Evolutionary conservation across 2,113 vertebrate species (phyloP).

Genomic region (Edolisoma coerulescens): DNA sequence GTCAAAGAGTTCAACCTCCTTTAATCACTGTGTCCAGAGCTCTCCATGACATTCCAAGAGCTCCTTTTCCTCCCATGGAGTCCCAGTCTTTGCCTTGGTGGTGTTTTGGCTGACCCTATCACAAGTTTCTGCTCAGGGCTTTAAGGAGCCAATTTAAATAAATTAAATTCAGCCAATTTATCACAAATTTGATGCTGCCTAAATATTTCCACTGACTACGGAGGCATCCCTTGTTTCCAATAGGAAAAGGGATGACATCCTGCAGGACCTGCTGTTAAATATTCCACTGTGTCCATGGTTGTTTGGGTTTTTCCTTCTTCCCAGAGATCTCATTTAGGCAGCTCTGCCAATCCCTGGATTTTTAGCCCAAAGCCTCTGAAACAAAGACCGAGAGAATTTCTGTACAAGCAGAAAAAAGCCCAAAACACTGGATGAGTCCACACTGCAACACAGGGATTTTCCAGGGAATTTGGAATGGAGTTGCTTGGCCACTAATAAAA

Average conservation of each 20-base stretch:
- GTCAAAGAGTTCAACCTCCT: slow-evolving; percentile 55
- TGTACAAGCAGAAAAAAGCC: neutral
- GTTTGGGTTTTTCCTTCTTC: neutral
- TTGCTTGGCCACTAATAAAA: neutral
- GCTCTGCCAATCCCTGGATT: neutral
- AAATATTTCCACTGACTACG: neutral
- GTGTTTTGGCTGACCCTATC: neutral
- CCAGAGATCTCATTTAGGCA: neutral
- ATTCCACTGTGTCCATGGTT: neutral
- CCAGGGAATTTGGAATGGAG: neutral
- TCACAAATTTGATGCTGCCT: neutral
- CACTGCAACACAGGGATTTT: neutral
- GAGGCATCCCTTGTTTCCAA: neutral
- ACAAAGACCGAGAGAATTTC: too few species aligned
- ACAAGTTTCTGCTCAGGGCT: neutral
- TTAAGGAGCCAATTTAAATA: neutral
- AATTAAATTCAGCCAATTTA: neutral
- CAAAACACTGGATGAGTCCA: neutral
- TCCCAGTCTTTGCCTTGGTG: neutral
- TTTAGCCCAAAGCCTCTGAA: neutral
- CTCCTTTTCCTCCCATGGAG: neutral
- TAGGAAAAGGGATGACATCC: neutral
- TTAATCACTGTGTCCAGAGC: slow-evolving; percentile 51
- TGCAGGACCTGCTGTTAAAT: neutral
- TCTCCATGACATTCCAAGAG: slow-evolving; percentile 6